Evolutionary conservation across 2,797 vertebrate species (phyloP), one percentile per base, ranked within the genome.

Genomic region (Hoplostethus atlanticus): DNA sequence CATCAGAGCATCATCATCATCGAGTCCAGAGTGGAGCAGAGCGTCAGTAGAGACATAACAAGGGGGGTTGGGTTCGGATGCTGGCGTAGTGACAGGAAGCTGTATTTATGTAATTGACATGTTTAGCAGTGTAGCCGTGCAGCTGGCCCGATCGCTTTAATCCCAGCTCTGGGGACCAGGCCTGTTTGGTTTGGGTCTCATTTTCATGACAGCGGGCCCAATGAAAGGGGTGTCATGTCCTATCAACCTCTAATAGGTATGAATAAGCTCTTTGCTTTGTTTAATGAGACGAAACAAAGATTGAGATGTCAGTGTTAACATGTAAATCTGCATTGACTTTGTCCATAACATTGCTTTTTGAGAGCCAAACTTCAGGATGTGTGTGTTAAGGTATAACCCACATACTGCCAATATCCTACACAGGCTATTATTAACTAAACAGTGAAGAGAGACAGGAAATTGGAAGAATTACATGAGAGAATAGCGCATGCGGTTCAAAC

Each of bases 41-140:
- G 40, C 30, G 10, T 69, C 78, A 75, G 67, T 60, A 62, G 55
- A 50, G 51, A 66, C 51, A 11, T 64, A 53, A 13, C 11, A 40
- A 9, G 11, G 3, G 15, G 36, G 54, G 50, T 21, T 3, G 25
- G 55, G 62, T 65, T 47, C 81, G 64, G 68, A 74, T 81, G 77
- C 76, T 80, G 86, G 68, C 36, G 1, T 52, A 40, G 57, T 46
- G 62, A 81, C 68, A 53, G 79, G 80, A 87, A 83, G 58, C 74
- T 80, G 76, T 84, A 62, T 92, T 92, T 87, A 85, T 89, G 76
- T 91, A 88, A 91, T 81, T 83, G 85, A 88, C 87, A 81, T 91
- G 87, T 84, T 88, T 65, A 80, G 64, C 71, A 53, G 70, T 48
- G 53, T 25, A 67, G 82, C 69, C 79, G 73, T 74, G 73, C 84